Evolutionary conservation across 2,797 vertebrate genomes (phyloP).

Genomic region (Babyrousa celebensis): DNA sequence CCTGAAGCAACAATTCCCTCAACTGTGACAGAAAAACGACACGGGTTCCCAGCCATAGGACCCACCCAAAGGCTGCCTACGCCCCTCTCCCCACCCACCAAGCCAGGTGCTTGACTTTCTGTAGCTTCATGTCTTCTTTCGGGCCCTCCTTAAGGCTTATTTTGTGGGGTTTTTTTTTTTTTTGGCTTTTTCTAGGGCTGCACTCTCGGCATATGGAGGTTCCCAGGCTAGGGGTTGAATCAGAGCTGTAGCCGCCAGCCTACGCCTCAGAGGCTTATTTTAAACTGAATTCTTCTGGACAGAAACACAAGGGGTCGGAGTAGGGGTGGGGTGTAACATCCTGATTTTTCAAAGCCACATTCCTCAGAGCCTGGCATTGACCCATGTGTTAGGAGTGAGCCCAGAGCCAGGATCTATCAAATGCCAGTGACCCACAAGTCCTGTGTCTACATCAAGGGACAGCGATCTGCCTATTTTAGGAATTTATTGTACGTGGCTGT

Average conservation of each 20-base stretch:
- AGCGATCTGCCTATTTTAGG: neutral
- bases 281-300: slow-evolving; percentile 55
- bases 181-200: no score
- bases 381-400: neutral
- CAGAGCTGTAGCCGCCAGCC: no score
- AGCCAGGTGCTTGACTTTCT: neutral
- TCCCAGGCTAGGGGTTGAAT: no score
- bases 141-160: neutral
- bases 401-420: neutral
- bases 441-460: neutral
- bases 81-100: neutral
- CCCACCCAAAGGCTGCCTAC: no score
- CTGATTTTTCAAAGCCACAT: slow-evolving; percentile 10
- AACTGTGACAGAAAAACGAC: neutral
- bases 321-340: neutral
- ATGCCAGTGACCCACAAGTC: neutral
- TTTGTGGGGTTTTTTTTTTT: no score
- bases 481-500: slow-evolving; percentile 15
- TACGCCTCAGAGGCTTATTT: slow-evolving; percentile 17
- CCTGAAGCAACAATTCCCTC: neutral
- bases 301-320: neutral
- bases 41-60: neutral
- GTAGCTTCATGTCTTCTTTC: neutral
- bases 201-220: no score
- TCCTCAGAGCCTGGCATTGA: neutral